phyloP scores from a whole-genome alignment of 2,888 invertebrate genomes.

The Ectemnius lituratus region DNA sequence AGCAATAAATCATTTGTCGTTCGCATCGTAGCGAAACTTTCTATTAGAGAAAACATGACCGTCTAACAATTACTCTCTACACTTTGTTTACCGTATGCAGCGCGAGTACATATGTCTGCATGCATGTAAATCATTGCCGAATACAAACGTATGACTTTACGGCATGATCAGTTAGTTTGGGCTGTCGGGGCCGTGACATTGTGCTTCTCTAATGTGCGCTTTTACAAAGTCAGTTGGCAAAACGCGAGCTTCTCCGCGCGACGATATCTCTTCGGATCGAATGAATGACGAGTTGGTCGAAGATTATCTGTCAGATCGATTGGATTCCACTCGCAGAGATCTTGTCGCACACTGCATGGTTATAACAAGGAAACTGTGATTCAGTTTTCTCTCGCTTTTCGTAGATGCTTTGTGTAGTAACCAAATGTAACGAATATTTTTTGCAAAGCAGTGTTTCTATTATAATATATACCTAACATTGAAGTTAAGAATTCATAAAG shows the following conservation, averaged over 20 bases:
- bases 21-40: conserved; percentile 37
- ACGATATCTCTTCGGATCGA: too few relatives aligned
- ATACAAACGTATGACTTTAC: conserved; percentile 26
- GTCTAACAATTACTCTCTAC: conserved; percentile 45
- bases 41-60: conserved; percentile 57
- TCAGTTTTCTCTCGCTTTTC: neutral
- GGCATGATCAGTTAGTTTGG: conserved; percentile 25
- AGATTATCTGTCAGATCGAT: neutral
- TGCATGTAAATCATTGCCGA: too few relatives aligned
- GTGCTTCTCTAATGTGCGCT: conserved; percentile 57
- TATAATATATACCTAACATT: too few relatives aligned
- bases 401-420: neutral
- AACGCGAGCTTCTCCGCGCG: neutral
- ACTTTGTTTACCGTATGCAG: conserved; percentile 46
- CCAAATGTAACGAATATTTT: neutral
- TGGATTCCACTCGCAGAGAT: neutral
- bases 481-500: too few relatives aligned
- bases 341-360: too few relatives aligned
- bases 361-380: neutral
- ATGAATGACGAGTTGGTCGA: neutral
- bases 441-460: neutral
- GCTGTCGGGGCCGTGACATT: conserved; percentile 48
- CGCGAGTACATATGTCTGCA: conserved; percentile 30
- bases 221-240: conserved; percentile 16
- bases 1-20: conserved; percentile 36